Percentiles rank a stretch among this genome's conserved stretches.
Evolutionary conservation across 2,888 invertebrate genomes (phyloP).

Genomic region (Sarcophaga carnaria): DNA sequence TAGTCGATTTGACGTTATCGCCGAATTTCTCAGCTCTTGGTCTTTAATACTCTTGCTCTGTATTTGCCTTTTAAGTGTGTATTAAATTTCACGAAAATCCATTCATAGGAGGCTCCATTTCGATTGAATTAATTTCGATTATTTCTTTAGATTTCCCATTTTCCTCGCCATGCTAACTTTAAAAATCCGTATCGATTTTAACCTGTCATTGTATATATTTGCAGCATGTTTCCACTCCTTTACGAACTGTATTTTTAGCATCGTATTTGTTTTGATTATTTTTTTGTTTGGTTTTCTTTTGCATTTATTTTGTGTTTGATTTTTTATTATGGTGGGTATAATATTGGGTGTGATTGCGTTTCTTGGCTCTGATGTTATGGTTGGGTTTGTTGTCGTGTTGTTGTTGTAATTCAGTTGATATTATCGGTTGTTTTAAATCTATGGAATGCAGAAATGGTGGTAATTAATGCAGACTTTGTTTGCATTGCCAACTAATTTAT

Average conservation of each 20-base stretch:
- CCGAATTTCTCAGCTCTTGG: too few species aligned
- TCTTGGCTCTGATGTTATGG: constrained; percentile 21
- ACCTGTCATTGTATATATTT: too few species aligned
- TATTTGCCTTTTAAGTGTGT: too few species aligned
- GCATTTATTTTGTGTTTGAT: constrained; percentile 6
- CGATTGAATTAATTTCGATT: too few species aligned
- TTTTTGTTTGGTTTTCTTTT: neutral
- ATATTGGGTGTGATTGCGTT: constrained; percentile 64
- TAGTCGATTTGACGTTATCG: too few species aligned
- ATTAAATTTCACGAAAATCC: too few species aligned
- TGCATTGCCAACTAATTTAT: constrained; percentile 52
- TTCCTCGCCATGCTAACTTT: too few species aligned
- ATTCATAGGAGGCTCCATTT: too few species aligned
- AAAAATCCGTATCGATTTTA: too few species aligned
- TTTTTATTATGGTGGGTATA: constrained; percentile 50
- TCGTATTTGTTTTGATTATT: neutral
- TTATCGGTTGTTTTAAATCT: constrained; percentile 64
- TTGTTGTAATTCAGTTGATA: constrained; percentile 34
- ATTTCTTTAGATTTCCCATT: too few species aligned
- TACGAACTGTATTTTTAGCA: neutral
- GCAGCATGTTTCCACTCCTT: constrained; percentile 30
- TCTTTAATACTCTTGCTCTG: too few species aligned
- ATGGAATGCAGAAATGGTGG: constrained; percentile 69
- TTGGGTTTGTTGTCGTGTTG: constrained; percentile 13
- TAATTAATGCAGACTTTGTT: constrained; percentile 66